phyloP scores from a whole-genome alignment of 2,797 vertebrate species.

The Emys orbicularis region DNA sequence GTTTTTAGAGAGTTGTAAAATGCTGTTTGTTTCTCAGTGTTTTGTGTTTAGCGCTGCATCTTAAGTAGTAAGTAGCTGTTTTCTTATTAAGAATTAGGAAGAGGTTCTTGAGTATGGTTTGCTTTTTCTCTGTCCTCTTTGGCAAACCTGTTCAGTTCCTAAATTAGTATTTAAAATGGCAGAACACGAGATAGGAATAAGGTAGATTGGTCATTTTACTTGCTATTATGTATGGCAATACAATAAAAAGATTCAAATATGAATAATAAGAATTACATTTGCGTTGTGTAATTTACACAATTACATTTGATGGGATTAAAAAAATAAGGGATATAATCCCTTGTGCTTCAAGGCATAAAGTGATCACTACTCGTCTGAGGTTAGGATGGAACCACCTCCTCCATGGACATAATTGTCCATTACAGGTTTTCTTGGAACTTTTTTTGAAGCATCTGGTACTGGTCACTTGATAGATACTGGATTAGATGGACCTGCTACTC shows the following conservation, averaged over 20 bases:
- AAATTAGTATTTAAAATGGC: neutral
- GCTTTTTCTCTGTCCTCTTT: neutral
- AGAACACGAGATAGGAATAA: neutral
- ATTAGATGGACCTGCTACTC: neutral
- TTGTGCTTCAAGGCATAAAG: neutral
- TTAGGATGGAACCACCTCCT: neutral
- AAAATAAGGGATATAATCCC: neutral
- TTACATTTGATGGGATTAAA: neutral
- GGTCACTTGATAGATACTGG: neutral
- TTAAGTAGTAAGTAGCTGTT: neutral
- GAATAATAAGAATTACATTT: neutral
- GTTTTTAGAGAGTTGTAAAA: neutral
- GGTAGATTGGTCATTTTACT: neutral
- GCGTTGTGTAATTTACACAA: neutral
- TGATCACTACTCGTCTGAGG: neutral
- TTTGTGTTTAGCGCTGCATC: neutral
- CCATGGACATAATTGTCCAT: neutral
- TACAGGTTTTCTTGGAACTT: neutral
- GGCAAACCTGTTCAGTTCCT: neutral
- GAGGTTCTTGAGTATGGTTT: neutral
- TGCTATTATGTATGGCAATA: neutral
- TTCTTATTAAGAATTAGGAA: neutral
- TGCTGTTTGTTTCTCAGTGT: neutral
- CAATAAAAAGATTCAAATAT: constrained; percentile 1
- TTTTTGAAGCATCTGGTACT: neutral